A percentile compares a stretch with the other conserved stretches of the same genome.
phyloP scores from a whole-genome alignment of 1,140 invertebrate genomes.

The Eumaeus atala region DNA sequence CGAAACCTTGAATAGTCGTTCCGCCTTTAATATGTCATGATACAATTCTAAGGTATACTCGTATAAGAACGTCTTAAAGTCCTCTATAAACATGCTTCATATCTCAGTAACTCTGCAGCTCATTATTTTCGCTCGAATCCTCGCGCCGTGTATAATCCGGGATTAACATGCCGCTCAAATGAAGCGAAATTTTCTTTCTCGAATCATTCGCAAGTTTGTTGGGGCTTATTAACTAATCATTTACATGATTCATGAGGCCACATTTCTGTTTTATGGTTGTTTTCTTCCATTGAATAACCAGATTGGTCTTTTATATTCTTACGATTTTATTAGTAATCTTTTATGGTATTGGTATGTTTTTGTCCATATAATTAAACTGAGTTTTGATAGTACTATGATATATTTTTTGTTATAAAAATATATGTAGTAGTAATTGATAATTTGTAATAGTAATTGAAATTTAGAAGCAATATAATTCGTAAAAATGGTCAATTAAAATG shows the following conservation, averaged over 20 bases:
- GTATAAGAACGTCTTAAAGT: background rate
- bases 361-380: no score
- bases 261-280: slow-evolving; percentile 3
- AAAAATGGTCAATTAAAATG: no score
- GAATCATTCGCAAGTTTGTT: slow-evolving; percentile 18
- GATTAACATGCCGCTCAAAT: slow-evolving; percentile 29
- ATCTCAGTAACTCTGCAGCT: slow-evolving; percentile 15
- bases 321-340: background rate
- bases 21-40: no score
- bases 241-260: slow-evolving; percentile 11
- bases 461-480: no score
- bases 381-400: no score
- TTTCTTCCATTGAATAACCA: slow-evolving; percentile 9
- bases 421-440: no score
- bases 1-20: no score
- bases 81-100: slow-evolving; percentile 6
- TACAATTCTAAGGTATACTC: no score
- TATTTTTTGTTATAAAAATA: no score
- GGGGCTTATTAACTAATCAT: slow-evolving; percentile 18
- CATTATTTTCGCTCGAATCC: slow-evolving; percentile 28
- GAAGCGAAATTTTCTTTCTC: slow-evolving; percentile 22
- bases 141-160: slow-evolving; percentile 27
- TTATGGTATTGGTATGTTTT: background rate
- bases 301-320: slow-evolving; percentile 8
- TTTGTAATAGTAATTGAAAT: no score